phyloP scores from a whole-genome alignment of 2,113 vertebrate species.

The Brachionichthys hirsutus region DNA sequence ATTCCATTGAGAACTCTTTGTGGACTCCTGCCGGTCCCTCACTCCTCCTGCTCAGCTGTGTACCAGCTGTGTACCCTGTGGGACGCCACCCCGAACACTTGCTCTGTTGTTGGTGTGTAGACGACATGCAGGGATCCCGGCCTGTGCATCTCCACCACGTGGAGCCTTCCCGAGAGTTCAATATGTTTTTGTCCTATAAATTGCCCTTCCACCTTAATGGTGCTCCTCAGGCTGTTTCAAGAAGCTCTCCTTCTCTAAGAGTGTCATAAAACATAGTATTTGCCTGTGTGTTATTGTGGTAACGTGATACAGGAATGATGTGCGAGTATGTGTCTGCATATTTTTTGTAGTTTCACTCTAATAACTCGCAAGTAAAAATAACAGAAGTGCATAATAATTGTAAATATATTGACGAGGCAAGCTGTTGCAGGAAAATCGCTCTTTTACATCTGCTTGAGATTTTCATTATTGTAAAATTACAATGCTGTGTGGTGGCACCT shows the following conservation, averaged over 20 bases:
- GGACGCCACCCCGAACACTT: constrained; percentile 47
- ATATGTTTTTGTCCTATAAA: constrained; percentile 46
- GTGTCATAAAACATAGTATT: background rate
- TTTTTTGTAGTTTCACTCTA: constrained; percentile 4
- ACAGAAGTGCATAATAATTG: constrained; percentile 6
- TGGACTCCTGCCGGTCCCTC: too few species aligned
- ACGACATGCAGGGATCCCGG: constrained; percentile 17
- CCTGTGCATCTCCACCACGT: constrained; percentile 21
- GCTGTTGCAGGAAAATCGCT: constrained; percentile 22
- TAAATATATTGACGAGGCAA: background rate
- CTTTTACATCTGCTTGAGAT: constrained; percentile 22
- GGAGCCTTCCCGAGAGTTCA: constrained; percentile 54
- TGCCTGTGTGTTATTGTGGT: too few species aligned
- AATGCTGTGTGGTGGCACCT: constrained; percentile 38
- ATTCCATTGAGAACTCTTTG: too few species aligned
- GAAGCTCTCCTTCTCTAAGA: constrained; percentile 32
- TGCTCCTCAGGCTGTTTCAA: constrained; percentile 20
- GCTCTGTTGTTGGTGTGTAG: constrained; percentile 32
- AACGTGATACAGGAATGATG: background rate
- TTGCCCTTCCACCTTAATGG: constrained; percentile 35
- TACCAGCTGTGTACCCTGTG: constrained; percentile 22
- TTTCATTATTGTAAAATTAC: constrained; percentile 53
- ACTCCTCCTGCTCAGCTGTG: constrained; percentile 14
- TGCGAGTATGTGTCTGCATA: background rate
- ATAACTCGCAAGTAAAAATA: constrained; percentile 7